Evolutionary conservation across 2,888 invertebrate genomes (phyloP).

Genomic region (Nemotelus nigrinus): DNA sequence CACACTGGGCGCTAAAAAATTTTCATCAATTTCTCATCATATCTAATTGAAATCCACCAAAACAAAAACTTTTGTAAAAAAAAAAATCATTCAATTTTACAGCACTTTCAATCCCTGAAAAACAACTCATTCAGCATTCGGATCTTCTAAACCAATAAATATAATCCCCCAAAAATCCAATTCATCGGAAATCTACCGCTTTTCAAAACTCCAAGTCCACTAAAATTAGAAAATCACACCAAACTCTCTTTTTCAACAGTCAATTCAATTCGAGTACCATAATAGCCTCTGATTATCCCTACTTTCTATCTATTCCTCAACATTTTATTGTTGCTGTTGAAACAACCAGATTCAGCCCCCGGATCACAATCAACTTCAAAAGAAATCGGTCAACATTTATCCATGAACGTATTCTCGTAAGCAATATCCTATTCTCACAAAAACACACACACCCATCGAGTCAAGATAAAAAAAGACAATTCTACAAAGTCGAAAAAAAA

Average conservation of each 20-base stretch:
- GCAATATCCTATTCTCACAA: too few species aligned
- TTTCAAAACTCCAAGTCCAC: background rate
- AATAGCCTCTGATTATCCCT: slow-evolving; percentile 23
- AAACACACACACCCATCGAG: background rate
- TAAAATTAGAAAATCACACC: slow-evolving; percentile 20
- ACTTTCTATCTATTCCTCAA: background rate
- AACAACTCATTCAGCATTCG: too few species aligned
- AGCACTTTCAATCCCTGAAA: too few species aligned
- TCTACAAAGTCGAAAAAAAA: slow-evolving; percentile 19
- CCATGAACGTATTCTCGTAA: slow-evolving; percentile 17
- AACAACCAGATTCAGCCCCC: slow-evolving; percentile 13
- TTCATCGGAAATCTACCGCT: background rate
- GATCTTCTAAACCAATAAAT: too few species aligned
- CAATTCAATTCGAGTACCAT: background rate
- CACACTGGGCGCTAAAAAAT: too few species aligned
- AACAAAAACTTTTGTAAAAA: too few species aligned
- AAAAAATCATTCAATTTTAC: too few species aligned
- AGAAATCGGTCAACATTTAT: slow-evolving; percentile 24
- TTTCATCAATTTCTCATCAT: too few species aligned
- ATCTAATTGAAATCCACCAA: too few species aligned
- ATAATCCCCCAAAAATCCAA: too few species aligned
- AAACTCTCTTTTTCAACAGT: background rate
- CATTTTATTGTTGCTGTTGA: slow-evolving; percentile 29
- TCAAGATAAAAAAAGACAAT: slow-evolving; percentile 15
- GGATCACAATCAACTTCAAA: slow-evolving; percentile 20